These are phyloP conservation scores for Lithophane leautieri DNA, from an alignment of 2,888 invertebrate genomes.

Conservation along the genomic window DNA sequence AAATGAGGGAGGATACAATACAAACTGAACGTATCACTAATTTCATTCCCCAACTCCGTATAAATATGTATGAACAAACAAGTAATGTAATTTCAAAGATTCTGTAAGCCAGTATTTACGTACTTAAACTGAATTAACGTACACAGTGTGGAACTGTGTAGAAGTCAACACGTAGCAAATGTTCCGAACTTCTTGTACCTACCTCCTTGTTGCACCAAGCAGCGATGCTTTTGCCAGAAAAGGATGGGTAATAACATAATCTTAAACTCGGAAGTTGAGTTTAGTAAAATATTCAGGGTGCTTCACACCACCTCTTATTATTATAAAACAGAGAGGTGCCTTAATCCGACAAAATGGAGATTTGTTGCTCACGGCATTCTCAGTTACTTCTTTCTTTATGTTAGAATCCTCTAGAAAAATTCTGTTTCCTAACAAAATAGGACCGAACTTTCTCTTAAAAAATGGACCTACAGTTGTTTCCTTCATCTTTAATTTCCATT, in stretches of 20 bases:
- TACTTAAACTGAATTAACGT: constrained; percentile 62
- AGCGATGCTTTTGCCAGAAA: constrained; percentile 19
- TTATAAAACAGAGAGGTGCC: constrained; percentile 80
- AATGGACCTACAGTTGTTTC: constrained; percentile 10
- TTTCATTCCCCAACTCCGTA: constrained; percentile 55
- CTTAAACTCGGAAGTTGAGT: constrained; percentile 69
- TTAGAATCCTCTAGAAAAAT: constrained; percentile 16
- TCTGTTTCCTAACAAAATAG: constrained; percentile 5
- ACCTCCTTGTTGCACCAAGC: constrained; percentile 43
- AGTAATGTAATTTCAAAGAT: constrained; percentile 64
- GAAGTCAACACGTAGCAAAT: constrained; percentile 59
- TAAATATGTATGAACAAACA: constrained; percentile 63
- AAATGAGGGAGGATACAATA: constrained; percentile 46
- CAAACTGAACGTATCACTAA: constrained; percentile 55
- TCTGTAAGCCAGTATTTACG: constrained; percentile 62
- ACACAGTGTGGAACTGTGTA: constrained; percentile 51
- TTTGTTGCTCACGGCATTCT: constrained; percentile 75
- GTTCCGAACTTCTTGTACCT: constrained; percentile 40
- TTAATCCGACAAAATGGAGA: constrained; percentile 85
- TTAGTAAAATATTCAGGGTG: constrained; percentile 73
- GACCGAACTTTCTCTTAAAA: constrained; percentile 10
- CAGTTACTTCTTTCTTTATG: constrained; percentile 26
- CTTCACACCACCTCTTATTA: constrained; percentile 77
- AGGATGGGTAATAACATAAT: constrained; percentile 51
- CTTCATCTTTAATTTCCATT: constrained; percentile 33